Evolutionary conservation across 1,140 invertebrate genomes (phyloP).

Genomic region (Agrypnia vestita): DNA sequence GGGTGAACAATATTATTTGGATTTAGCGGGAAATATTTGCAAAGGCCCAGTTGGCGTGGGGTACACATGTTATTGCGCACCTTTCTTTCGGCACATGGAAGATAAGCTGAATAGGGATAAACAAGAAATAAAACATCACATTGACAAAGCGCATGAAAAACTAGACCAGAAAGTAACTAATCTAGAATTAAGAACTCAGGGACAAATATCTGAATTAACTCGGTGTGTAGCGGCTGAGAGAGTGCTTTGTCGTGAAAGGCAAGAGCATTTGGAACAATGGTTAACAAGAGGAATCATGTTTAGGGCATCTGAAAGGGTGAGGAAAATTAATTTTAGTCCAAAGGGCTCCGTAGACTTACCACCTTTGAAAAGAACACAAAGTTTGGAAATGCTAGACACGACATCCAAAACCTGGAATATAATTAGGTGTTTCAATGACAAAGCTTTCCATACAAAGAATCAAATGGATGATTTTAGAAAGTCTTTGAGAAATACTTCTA

Average conservation of each 20-base stretch:
- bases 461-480: slow-evolving; percentile 66
- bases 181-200: slow-evolving; percentile 84
- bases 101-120: slow-evolving; percentile 89
- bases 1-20: slow-evolving; percentile 95
- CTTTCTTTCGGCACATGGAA: slow-evolving; percentile 90
- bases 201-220: slow-evolving; percentile 83
- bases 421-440: slow-evolving; percentile 67
- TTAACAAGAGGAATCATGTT: slow-evolving; percentile 75
- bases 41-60: slow-evolving; percentile 94
- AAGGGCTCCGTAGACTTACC: slow-evolving; percentile 76
- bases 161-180: slow-evolving; percentile 88
- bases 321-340: slow-evolving; percentile 71
- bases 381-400: slow-evolving; percentile 76
- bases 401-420: slow-evolving; percentile 69
- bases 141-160: slow-evolving; percentile 85
- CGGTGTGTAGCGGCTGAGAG: slow-evolving; percentile 78
- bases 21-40: slow-evolving; percentile 95
- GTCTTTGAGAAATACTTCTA: slow-evolving; percentile 66
- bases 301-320: slow-evolving; percentile 75
- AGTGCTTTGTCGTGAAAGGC: slow-evolving; percentile 77
- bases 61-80: slow-evolving; percentile 86
- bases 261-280: slow-evolving; percentile 81
- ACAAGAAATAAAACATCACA: slow-evolving; percentile 87
- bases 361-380: slow-evolving; percentile 77
- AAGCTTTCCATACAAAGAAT: slow-evolving; percentile 66